These are phyloP conservation scores for Macaria notata DNA, from an alignment of 2,888 invertebrate species.

Conservation along the genomic window DNA sequence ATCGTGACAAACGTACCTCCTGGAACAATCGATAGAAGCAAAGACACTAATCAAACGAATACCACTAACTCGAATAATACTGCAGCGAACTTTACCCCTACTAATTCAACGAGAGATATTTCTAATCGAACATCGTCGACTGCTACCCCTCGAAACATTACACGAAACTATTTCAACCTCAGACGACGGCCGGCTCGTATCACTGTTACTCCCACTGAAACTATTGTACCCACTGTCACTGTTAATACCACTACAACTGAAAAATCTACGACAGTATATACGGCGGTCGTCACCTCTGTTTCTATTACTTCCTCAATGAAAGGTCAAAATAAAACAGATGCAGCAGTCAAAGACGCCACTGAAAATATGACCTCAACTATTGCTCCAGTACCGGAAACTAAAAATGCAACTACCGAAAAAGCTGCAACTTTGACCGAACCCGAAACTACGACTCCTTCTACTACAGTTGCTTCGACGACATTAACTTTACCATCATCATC, in stretches of 20 bases:
- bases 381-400: conserved; percentile 32
- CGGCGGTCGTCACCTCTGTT: conserved; percentile 78
- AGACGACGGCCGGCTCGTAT: conserved; percentile 63
- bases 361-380: conserved; percentile 49
- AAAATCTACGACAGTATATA: conserved; percentile 74
- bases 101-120: conserved; percentile 43
- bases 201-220: conserved; percentile 58
- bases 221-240: conserved; percentile 36
- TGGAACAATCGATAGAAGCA: conserved; percentile 45
- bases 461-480: conserved; percentile 37
- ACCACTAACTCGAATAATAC: conserved; percentile 39
- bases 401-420: conserved; percentile 47
- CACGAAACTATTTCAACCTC: conserved; percentile 64
- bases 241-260: conserved; percentile 70
- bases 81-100: conserved; percentile 36
- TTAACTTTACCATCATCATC: conserved; percentile 29
- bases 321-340: conserved; percentile 72
- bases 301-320: conserved; percentile 79
- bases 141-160: conserved; percentile 58
- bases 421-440: conserved; percentile 49
- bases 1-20: conserved; percentile 52
- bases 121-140: conserved; percentile 47
- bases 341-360: conserved; percentile 44
- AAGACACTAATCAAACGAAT: conserved; percentile 44
- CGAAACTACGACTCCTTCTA: conserved; percentile 44